Base-by-base conservation (phyloP, 2,888 invertebrate genomes). In the Spicauda simplicius region DNA sequence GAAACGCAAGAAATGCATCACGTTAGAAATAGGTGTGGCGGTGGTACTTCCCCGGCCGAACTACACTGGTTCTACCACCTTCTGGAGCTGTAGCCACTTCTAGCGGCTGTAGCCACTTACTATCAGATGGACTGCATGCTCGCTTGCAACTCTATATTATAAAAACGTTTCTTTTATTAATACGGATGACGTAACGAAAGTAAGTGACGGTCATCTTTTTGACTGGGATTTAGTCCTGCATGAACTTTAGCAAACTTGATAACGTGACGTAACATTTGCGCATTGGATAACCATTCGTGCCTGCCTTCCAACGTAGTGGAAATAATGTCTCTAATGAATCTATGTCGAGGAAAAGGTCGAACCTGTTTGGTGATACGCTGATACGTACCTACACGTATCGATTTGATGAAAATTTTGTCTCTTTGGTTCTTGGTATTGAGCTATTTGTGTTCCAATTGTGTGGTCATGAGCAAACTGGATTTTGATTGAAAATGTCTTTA, bases 311-410 rank as follows among this genome's bases (percentile, higher is more conserved):
- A 41, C 45, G 52, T 65, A 54, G 65, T 65, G 64, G 58, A 53
- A 65, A 65, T 65, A 65, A 41, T 41, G 53, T 14, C 58, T 12
- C 53, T 59, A 58, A 53, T 58, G 64, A 65, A 65, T 65, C 58
- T 59, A 53, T 58, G 58, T 65, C 64, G 53, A 5, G 52, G 64
- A 59, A 59, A 65, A 65, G 64, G 64, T 65, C 64, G 56, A 62
- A 41, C 61, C 53, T 60, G 61, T 33, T 37, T 37, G 53, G 52
- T 62, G 54, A 62, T 60, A 60, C 37, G 33, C 60, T 52, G 48
- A 56, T 55, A 63, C 45, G 55, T 63, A 18, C 45, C 50, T 58
- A 55, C 64, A 52, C 20, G 18, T 41, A 58, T 64, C 52, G 37
- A 52, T 64, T 56, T 30, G 18, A 64, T 56, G 48, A 56, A 64